Base-by-base conservation (phyloP, 1,140 invertebrate genomes). In the Oppia nitens region DNA sequence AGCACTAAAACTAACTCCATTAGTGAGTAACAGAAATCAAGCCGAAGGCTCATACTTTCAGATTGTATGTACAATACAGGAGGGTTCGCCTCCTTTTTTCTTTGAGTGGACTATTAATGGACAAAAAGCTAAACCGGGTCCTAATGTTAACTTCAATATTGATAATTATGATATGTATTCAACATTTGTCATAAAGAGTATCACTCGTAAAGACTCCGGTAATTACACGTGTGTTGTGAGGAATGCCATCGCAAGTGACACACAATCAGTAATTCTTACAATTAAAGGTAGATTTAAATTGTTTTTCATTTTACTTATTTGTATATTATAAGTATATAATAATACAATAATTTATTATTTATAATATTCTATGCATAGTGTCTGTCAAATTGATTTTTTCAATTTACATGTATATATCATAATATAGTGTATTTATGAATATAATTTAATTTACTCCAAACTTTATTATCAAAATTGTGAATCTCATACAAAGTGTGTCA, bases 181-280 rank as follows among this genome's bases (percentile, higher is more conserved):
- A 21, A 45, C 23, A 26, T 60, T 76, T 51, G 69, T 69, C 25
- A 73, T 76, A 26, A 65, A 67, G 47, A 66, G 67, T 53, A 69
- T 71, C 23, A 67, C 62, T 29, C 68, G 69, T 2, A 64, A 75
- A 60, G 79, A 84, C 70, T 73, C 78, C 57, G 84, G 84, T 14
- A 81, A 83, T 66, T 86, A 85, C 68, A 81, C 83, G 17, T 87
- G 84, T 70, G 70, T 77, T 27, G 83, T 80, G 25, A 76, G 74
- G 62, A 86, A 86, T 72, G 70, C 73, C 48, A 82, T 81, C 45
- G 81, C 81, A 60, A 73, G 70, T 55, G 74, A 76, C 55, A 77
- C 73, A 58, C 79, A 79, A 68, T 78, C 81, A 21, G 76, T 82
- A 47, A 1, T 26, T 12, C 45, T 66, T 12, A 58, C 25, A 23